These are phyloP conservation scores for Poliocrania exsul DNA, from an alignment of 2,797 vertebrate genomes.

Conservation along the genomic window DNA sequence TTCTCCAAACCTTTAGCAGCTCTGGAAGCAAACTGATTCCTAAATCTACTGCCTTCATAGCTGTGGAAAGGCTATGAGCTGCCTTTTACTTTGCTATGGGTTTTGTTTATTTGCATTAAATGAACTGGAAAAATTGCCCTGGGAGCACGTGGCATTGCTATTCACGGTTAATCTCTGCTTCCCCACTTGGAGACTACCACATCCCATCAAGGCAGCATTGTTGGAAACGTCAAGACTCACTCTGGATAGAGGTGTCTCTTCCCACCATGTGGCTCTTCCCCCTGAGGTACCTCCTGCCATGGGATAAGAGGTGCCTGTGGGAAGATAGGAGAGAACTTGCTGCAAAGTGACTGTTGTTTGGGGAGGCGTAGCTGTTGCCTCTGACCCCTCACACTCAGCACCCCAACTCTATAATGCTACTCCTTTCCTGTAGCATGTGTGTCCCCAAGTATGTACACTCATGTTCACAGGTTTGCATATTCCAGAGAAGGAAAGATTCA, in stretches of 20 bases:
- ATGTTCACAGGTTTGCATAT: background rate
- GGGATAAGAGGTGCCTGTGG: background rate
- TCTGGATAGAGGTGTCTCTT: background rate
- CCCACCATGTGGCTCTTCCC: background rate
- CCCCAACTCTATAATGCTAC: accelerated
- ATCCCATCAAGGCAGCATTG: background rate
- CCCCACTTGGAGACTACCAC: background rate
- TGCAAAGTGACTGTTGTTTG: background rate
- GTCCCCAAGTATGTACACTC: background rate
- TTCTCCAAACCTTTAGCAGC: background rate
- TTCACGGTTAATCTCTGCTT: background rate
- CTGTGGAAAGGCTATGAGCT: background rate
- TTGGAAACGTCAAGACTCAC: background rate
- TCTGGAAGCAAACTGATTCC: background rate
- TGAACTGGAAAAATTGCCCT: background rate
- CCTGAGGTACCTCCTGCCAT: accelerated
- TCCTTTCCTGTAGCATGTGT: background rate
- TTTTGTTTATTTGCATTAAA: background rate
- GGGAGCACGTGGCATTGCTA: background rate
- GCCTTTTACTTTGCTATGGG: background rate
- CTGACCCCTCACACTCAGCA: background rate
- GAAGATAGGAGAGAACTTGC: background rate
- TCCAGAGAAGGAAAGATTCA: background rate
- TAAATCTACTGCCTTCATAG: background rate
- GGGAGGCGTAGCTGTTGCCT: background rate